Base-by-base conservation (phyloP, 2,113 vertebrate species). In the Brachirus orientalis region DNA sequence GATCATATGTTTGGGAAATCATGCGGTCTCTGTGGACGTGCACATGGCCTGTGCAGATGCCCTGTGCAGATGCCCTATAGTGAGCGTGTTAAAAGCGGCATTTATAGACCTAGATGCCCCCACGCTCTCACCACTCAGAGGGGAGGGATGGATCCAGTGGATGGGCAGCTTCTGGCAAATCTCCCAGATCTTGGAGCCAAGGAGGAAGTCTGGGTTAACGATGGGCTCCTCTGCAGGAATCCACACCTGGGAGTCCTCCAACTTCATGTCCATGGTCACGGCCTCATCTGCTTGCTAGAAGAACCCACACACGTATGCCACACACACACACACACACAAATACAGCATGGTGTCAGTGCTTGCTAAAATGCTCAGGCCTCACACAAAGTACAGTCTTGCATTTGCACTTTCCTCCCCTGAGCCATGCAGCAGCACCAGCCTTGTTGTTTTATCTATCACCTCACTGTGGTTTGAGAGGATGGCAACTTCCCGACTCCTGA, bases 101-200 rank as follows among this genome's bases (percentile, higher is more conserved):
- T 86, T 85, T 88, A 86, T 77, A 84, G 76, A 75, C 69, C 72
- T 65, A 33, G 72, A 36, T 70, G 79, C 73, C 80, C 79, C 75
- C 41, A 28, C 72, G 78, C 62, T 73, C 80, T 85, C 82, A 93
- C 93, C 91, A 58, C 75, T 88, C 80, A 90, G 67, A 57, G 81
- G 83, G 69, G 90, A 90, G n/a, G 91, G 91, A 66, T 92, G 87
- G 52, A 93, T 93, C 93, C 93, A 94, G 85, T 94, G 92, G 74
- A 94, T 91, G 75, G 93, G 92, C 76, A 93, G 81, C 69, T 93
- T 86, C 71, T 91, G 88, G 88, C 92, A 94, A 83, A 93, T 86
- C 86, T 94, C 92, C 92, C 91, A 92, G 82, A 94, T 94, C 84
- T 89, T 92, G 79, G 93, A 93, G 76, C 88, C 73, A 47, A 88